These are phyloP conservation scores for Rutilus rutilus DNA, from an alignment of 2,113 vertebrate genomes.

Conservation along the genomic window DNA sequence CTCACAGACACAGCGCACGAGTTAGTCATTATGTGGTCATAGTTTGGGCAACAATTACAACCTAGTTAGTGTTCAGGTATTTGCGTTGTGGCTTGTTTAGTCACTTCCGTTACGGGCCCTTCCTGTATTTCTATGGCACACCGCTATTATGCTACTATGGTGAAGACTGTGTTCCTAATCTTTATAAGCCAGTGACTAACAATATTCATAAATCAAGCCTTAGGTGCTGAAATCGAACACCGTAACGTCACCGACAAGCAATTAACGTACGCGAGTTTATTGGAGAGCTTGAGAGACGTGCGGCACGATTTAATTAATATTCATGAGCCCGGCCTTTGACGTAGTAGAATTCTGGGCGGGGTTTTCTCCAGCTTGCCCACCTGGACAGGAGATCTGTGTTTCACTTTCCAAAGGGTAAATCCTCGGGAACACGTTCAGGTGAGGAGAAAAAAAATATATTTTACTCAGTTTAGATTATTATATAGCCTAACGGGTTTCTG, in stretches of 20 bases:
- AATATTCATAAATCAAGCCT: neutral
- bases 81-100: neutral
- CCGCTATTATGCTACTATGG: neutral
- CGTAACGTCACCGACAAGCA: neutral
- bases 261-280: neutral
- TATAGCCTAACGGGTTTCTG: neutral
- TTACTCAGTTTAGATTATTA: neutral
- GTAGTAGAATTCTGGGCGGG: constrained; percentile 29
- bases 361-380: constrained; percentile 25
- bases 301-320: neutral
- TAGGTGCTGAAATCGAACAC: neutral
- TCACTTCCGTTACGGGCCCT: constrained; percentile 20
- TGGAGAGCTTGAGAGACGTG: neutral
- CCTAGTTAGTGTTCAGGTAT: neutral
- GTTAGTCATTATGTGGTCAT: constrained; percentile 14
- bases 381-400: constrained; percentile 39
- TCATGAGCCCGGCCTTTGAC: neutral
- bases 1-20: neutral
- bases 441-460: constrained; percentile 1
- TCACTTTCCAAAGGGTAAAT: constrained; percentile 28
- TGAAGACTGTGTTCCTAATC: neutral
- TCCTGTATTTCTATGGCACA: neutral
- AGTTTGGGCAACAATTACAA: constrained; percentile 7
- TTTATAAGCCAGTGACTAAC: neutral
- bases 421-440: constrained; percentile 27